Base-by-base conservation (phyloP, 2,113 vertebrate genomes). In the Sebastes schlegelii region DNA sequence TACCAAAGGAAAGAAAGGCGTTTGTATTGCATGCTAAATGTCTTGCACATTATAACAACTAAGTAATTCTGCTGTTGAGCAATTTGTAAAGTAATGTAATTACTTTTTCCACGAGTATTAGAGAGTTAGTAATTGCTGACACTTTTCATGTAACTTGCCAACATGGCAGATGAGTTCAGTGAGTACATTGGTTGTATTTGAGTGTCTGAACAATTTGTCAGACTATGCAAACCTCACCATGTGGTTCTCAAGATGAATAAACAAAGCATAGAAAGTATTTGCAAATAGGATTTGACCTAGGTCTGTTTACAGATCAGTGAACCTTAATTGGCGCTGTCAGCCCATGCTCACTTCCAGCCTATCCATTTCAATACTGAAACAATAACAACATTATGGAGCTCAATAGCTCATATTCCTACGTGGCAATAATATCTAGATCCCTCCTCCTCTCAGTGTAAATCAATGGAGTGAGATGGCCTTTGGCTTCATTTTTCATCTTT, bases 401-500 rank as follows among this genome's bases (percentile, higher is more conserved):
- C 90, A 77, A 92, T 92, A 90, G 82, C 91, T 94, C 84, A 86
- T 89, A 88, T 88, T 92, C 91, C 76, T 91, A 81, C 80, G 89
- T 81, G 91, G 91, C 86, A 90, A 87, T 90, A 92, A 89, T 91
- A 91, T 92, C 89, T 88, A 46, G 76, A 80, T 86, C 77, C 79
- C 87, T 85, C 84, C 83, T 88, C 79, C 77, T 91, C 87, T 89
- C 85, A 68, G 63, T 74, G 82, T 81, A 92, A 94, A 95, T 95
- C 94, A 90, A 95, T 95, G 91, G 55, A 73, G 79, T 85, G 62
- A 90, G 89, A 86, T 90, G 91, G 92, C 90, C 92, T 95, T 95
- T 93, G 91, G 92, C 92, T 94, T 94, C 84, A 96, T 94, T 94
- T 95, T 93, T 94, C 93, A 95, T 95, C 87, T 94, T 93, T 90